A percentile compares a stretch with the other conserved stretches of the same genome.
These are phyloP conservation scores for Argyrosomus regius DNA, from an alignment of 2,797 vertebrate species.

Conservation along the genomic window DNA sequence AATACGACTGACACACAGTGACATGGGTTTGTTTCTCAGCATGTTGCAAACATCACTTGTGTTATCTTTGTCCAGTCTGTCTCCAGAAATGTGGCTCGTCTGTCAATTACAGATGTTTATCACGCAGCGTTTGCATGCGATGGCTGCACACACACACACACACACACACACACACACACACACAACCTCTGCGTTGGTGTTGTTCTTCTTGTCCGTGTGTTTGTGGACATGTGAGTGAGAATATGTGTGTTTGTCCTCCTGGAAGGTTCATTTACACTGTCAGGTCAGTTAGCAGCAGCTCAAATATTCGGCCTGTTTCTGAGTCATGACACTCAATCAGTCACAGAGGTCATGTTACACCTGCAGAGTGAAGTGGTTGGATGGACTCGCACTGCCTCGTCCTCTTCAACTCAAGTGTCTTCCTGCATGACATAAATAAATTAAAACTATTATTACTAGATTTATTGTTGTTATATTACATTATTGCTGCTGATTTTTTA, in stretches of 20 bases:
- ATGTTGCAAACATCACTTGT: background rate
- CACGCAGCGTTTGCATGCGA: conserved; percentile 25
- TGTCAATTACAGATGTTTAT: conserved; percentile 55
- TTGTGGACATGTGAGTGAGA: background rate
- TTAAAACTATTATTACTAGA: background rate
- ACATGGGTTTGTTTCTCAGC: background rate
- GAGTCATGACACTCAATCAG: background rate
- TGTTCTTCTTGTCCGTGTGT: background rate
- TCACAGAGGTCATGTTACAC: conserved; percentile 1
- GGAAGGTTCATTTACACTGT: background rate
- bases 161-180: conserved; percentile 1
- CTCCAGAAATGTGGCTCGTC: conserved; percentile 49
- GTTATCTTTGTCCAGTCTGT: conserved; percentile 38
- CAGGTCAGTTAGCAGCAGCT: background rate
- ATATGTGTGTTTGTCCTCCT: background rate
- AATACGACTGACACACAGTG: background rate
- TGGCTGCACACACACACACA: background rate
- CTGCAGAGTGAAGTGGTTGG: background rate
- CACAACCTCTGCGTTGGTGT: background rate
- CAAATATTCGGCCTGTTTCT: background rate
- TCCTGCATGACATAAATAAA: background rate
- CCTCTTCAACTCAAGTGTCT: background rate
- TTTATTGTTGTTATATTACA: too few species aligned
- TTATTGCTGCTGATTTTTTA: background rate
- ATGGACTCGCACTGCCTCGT: background rate